Base-by-base conservation (phyloP, 2,888 invertebrate genomes). In the Brachypterus glaber region DNA sequence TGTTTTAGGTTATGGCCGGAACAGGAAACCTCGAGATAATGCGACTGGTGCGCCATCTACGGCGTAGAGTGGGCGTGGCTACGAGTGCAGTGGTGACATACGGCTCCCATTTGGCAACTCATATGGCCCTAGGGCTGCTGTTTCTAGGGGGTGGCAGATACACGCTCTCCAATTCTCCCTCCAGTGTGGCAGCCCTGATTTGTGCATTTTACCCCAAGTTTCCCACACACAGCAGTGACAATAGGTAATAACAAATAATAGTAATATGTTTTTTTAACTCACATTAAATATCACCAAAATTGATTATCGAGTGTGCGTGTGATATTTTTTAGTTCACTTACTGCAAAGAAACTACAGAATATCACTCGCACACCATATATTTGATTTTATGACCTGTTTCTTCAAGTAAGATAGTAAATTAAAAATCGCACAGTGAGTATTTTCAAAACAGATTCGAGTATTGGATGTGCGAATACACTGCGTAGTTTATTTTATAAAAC, bases 141-240 rank as follows among this genome's bases (percentile, higher is more conserved):
- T 96, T 95, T 66, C 69, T 98, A 33, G 96, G 96, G 4, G 93
- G 92, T 14, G 95, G 97, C 1, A 77, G 90, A 47, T 90, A 81
- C 47, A 86, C 88, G 1, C 70, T 91, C 17, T 77, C 83, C 9
- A 85, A 90, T 35, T 77, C 84, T 2, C 84, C 90, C 2, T 76
- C 79, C 21, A 82, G 92, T 0, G 77, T 97, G 5, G 96, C 93
- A 0, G 89, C 92, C 0, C 67, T 97, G 43, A 70, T 98, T 27
- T 88, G 90, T 52, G 87, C 97, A 0, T 84, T 96, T 62, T 98
- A 92, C 66, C 98, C 98, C 1, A 92, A 95, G 62, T 96, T 92
- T 66, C 95, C 96, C 12, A 90, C 86, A 1, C 92, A 93, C 59
- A 91, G 92, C 54, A 90, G 89, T 58, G 97, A 98, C 55, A 97